Percentiles rank a stretch among this genome's conserved stretches.
Conservation (phyloP, 2,888 invertebrate genomes). For the Polymixis flavicincta region DNA sequence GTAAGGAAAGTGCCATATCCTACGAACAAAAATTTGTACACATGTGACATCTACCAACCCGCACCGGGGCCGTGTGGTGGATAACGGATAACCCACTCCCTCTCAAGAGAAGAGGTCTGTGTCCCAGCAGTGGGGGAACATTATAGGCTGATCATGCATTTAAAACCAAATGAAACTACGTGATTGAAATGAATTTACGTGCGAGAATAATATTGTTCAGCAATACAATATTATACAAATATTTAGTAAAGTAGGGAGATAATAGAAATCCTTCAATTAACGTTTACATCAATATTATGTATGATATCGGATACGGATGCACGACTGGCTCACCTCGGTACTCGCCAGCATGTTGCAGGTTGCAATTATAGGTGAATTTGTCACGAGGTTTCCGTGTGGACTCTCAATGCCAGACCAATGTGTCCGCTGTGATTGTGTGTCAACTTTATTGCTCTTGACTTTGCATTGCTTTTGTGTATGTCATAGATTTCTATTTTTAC, state of each 20-base stretch:
- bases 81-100: no score
- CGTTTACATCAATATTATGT: conserved; percentile 64
- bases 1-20: no score
- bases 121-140: no score
- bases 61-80: no score
- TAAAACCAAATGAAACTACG: conserved; percentile 2
- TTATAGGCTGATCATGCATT: background rate
- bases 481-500: background rate
- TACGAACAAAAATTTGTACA: no score
- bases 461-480: conserved; percentile 2
- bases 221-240: conserved; percentile 3
- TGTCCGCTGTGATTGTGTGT: conserved; percentile 11
- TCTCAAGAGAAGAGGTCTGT: no score
- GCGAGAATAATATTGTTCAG: conserved; percentile 10
- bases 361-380: conserved; percentile 67
- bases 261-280: conserved; percentile 62
- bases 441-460: conserved; percentile 7
- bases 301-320: conserved; percentile 69
- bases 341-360: conserved; percentile 40
- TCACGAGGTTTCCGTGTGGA: conserved; percentile 64
- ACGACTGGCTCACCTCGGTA: conserved; percentile 60
- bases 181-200: no score
- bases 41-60: no score
- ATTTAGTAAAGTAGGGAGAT: conserved; percentile 25
- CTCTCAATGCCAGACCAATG: conserved; percentile 53